Percentiles rank a stretch among this genome's conserved stretches.
Evolutionary conservation across 2,113 vertebrate genomes (phyloP).

Genomic region (Cyanoliseus patagonus): DNA sequence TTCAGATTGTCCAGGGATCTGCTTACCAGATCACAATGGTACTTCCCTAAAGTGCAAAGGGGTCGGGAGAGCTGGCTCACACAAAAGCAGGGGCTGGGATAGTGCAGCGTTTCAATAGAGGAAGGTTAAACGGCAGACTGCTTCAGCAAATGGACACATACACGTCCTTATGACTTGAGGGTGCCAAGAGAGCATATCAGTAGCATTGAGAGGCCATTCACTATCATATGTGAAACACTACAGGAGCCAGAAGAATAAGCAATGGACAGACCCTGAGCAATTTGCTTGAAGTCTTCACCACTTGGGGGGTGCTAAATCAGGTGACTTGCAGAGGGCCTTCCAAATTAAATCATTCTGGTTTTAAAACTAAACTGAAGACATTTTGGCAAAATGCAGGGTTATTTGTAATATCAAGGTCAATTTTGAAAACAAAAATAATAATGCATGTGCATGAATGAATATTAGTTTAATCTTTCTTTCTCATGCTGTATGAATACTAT

Average conservation of each 20-base stretch:
- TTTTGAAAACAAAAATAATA: neutral
- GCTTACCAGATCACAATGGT: neutral
- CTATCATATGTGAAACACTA: neutral
- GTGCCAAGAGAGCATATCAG: neutral
- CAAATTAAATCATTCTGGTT: neutral
- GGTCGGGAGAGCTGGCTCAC: neutral
- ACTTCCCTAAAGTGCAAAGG: neutral
- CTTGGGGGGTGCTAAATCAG: neutral
- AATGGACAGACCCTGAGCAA: neutral
- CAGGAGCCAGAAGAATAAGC: neutral
- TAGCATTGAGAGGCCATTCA: neutral
- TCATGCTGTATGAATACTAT: neutral
- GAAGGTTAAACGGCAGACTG: neutral
- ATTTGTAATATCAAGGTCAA: neutral
- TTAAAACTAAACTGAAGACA: neutral
- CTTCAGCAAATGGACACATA: neutral
- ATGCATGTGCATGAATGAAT: fast-evolving
- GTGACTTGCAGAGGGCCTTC: neutral
- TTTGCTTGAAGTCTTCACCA: neutral
- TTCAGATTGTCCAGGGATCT: neutral
- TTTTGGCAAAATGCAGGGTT: neutral
- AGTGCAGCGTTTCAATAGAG: fast-evolving
- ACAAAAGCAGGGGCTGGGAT: neutral
- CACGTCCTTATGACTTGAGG: fast-evolving
- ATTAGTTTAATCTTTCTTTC: neutral